Evolutionary conservation across 2,888 invertebrate genomes (phyloP).

Genomic region (Ophioninae sp.): DNA sequence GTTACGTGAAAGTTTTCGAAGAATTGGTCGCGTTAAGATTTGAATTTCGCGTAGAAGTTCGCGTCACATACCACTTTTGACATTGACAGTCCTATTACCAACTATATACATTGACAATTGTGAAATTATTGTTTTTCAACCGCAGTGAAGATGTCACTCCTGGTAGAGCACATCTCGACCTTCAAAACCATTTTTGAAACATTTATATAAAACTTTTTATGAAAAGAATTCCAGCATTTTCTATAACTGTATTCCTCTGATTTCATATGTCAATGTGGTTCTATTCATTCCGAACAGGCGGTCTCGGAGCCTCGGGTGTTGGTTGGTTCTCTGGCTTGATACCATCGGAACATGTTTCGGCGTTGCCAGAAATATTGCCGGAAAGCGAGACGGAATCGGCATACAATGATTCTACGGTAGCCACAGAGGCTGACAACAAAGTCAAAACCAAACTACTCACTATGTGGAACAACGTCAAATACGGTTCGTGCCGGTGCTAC

Average conservation of each 20-base stretch:
- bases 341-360: slow-evolving; percentile 72
- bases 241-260: neutral
- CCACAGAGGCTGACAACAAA: slow-evolving; percentile 86
- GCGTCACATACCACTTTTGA: neutral
- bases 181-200: neutral
- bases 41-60: neutral
- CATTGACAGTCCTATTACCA: slow-evolving; percentile 6
- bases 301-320: slow-evolving; percentile 66
- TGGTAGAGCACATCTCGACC: neutral
- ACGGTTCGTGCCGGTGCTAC: slow-evolving; percentile 83
- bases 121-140: neutral
- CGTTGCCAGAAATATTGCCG: slow-evolving; percentile 68
- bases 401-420: slow-evolving; percentile 70
- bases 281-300: slow-evolving; percentile 61
- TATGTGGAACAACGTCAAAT: slow-evolving; percentile 96
- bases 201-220: neutral
- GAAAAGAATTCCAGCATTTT: neutral
- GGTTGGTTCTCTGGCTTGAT: slow-evolving; percentile 70
- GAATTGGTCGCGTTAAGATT: neutral
- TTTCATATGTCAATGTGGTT: neutral
- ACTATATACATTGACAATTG: neutral
- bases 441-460: slow-evolving; percentile 92
- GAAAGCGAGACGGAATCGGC: slow-evolving; percentile 67
- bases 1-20: neutral
- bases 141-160: neutral